Evolutionary conservation across 1,140 invertebrate species (phyloP), one percentile per base, ranked within the genome.

Genomic region (Metopolophium dirhodum): DNA sequence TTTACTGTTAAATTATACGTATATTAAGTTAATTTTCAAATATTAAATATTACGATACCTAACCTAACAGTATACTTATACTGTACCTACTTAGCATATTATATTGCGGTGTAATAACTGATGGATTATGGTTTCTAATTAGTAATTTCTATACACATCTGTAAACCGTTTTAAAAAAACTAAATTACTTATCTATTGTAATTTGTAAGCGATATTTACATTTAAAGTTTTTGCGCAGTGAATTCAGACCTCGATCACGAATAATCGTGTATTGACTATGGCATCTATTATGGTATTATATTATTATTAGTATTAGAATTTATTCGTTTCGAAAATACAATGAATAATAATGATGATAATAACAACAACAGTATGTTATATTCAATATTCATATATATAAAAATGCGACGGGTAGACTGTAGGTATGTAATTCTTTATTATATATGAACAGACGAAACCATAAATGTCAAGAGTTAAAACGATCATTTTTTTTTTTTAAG

Each of bases 401-500:
- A 49, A 87, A 87, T 86, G 26, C 14, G 9, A 35, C 4, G 61
- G n/a, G 4, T 77, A 18, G 61, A 4, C 61, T 11, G 61, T 77
- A 18, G 30, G 30, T 85, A 41, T 85, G 23, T 77, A 45, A 26
- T 85, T 41, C 37, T 85, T 41, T 41, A 82, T 83, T 83, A 85
- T n/a, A 49, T 35, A 37, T 18, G 47, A 88, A 22, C 47, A n/a
- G 87, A 35, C 51, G 88, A 89, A 89, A 89, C 88, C 88, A 57
- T 89, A 57, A 57, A 89, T 37, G 51, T 89, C 87, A 37, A 35
- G 18, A 26, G 49, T 37, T 51, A 35, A 88, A 35, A 51, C 45
- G 30, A 20, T 30, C n/a, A 51, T 88, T 88, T 51, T 86, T 45
- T 51, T 86, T 45, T 35, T 47, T 51, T 54, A 89, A 89, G 51